Percentiles rank a stretch among this genome's conserved stretches.
Evolutionary conservation across 2,113 vertebrate genomes (phyloP).

Genomic region (Athene noctua): DNA sequence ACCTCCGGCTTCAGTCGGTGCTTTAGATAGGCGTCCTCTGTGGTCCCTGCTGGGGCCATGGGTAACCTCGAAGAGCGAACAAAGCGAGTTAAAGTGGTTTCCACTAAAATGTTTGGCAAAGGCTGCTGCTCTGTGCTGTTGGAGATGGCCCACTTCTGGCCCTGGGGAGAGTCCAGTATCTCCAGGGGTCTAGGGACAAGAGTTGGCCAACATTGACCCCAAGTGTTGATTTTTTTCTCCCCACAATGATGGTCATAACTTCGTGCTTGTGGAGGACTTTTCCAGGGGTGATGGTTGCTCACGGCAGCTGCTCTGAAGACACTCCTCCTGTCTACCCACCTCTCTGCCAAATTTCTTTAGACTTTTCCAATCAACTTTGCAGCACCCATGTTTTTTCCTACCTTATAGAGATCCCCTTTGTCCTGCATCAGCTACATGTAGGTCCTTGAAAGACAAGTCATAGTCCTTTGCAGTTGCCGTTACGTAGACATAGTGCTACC

Average conservation of each 20-base stretch:
- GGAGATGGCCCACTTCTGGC: not conserved
- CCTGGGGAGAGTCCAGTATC: accelerated
- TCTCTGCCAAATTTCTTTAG: not conserved
- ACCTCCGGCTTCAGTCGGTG: slow-evolving; percentile 55
- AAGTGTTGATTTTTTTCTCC: not conserved
- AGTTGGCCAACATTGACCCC: not conserved
- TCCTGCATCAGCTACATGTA: not conserved
- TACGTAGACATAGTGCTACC: not conserved
- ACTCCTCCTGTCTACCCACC: not conserved
- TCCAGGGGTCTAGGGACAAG: not conserved
- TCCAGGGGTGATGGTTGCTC: not conserved
- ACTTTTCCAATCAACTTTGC: not conserved
- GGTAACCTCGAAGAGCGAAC: slow-evolving; percentile 43
- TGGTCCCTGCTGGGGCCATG: slow-evolving; percentile 43
- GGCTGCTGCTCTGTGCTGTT: not conserved
- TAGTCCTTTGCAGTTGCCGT: not conserved
- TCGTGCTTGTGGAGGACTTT: not conserved
- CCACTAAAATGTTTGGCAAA: not conserved
- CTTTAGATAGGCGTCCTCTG: slow-evolving; percentile 26
- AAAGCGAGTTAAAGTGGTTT: slow-evolving; percentile 17
- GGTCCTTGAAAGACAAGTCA: not conserved
- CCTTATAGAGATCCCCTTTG: not conserved
- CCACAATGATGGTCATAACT: not conserved
- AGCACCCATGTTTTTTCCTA: not conserved
- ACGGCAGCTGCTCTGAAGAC: not conserved